Evolutionary conservation across 2,888 invertebrate genomes (phyloP).

Genomic region (Phyllotreta striolata): DNA sequence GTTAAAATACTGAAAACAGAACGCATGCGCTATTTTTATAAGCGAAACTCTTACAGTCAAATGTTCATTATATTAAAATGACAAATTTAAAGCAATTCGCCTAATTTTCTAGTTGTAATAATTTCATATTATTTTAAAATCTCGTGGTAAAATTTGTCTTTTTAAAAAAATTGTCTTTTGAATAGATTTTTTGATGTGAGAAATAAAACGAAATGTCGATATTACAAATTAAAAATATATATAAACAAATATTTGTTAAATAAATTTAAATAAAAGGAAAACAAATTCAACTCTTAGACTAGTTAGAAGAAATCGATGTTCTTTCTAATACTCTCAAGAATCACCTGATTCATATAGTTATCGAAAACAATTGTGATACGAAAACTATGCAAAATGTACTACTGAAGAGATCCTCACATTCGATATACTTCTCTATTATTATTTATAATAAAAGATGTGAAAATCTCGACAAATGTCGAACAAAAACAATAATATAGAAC

Average conservation of each 20-base stretch:
- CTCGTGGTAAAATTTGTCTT: too few relatives aligned
- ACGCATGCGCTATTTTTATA: too few relatives aligned
- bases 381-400: constrained; percentile 52
- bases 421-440: constrained; percentile 49
- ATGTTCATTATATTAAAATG: too few relatives aligned
- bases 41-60: too few relatives aligned
- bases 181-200: too few relatives aligned
- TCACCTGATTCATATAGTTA: constrained; percentile 46
- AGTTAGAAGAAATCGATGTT: not conserved
- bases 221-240: too few relatives aligned
- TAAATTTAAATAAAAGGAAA: constrained; percentile 1
- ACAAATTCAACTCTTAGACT: constrained; percentile 1
- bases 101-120: too few relatives aligned
- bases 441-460: constrained; percentile 51
- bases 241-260: not conserved
- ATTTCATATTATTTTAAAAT: too few relatives aligned
- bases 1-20: too few relatives aligned
- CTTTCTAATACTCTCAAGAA: constrained; percentile 19
- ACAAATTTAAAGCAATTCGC: too few relatives aligned
- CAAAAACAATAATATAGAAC: constrained; percentile 37
- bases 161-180: too few relatives aligned
- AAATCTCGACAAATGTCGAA: constrained; percentile 46
- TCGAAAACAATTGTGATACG: constrained; percentile 48
- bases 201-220: too few relatives aligned
- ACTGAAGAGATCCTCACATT: constrained; percentile 50